Evolutionary conservation across 2,113 vertebrate genomes (phyloP), one percentile per base, ranked within the genome.

Genomic region (Crotophaga sulcirostris): DNA sequence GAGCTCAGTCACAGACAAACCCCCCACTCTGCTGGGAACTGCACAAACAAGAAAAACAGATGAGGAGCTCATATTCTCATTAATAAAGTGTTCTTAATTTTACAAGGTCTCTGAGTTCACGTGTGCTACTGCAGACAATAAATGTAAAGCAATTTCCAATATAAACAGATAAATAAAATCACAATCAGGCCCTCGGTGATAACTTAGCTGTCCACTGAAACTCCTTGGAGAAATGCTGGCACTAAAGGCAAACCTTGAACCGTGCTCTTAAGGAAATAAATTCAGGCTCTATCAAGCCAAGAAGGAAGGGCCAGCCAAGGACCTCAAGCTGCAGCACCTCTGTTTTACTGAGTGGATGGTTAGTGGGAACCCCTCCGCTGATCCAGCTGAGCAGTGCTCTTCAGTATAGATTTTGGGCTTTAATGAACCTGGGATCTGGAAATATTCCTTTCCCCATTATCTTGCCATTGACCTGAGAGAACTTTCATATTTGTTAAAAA

Each of bases 21-120:
- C 34, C 87, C 58, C 34, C 70, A 59, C 51, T 79, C 66, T 77
- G 38, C 15, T 77, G 44, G 64, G 72, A 93, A 40, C 38, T 55
- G 64, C 52, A 79, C 51, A 86, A 94, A 60, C 42, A 93, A 68
- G 72, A 76, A 87, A 92, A 67, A 60, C 16, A 77, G 75, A 84
- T 0, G 23, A 79, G 77, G 16, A 74, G 44, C 72, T 93, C 56
- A 52, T 42, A 69, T 40, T 86, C 0, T 0, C 47, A 70, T 88
- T 84, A 90, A 77, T 94, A 94, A 96, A 84, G 26, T 67, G 33
- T 51, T 77, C 59, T 90, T 94, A 88, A 93, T 95, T 95, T 95
- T 56, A 47, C 77, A 75, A 77, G 60, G 82, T 88, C 84, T 96
- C 87, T 86, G 38, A 66, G 75, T 52, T 90, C 88, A 49, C 0